These are phyloP conservation scores for Nothocercus nigrocapillus DNA, from an alignment of 2,113 vertebrate species.

Conservation along the genomic window DNA sequence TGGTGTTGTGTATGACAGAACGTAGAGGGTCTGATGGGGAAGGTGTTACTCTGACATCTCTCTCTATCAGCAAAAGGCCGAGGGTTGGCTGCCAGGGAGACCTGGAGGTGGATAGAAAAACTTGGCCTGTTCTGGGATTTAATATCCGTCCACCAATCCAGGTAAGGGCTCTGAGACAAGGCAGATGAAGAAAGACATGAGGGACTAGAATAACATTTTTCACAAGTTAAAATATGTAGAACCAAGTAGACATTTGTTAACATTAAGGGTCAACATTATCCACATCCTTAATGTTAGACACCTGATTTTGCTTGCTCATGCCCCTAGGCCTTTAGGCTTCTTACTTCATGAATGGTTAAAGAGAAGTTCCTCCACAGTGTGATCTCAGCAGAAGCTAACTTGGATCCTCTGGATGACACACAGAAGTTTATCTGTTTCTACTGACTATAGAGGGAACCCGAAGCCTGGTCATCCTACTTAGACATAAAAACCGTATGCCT, in stretches of 20 bases:
- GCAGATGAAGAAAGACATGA: not conserved
- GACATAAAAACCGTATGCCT: not conserved
- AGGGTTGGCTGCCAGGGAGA: not conserved
- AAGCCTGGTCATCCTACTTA: not conserved
- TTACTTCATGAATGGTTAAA: not conserved
- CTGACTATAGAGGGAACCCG: not conserved
- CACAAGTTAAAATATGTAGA: not conserved
- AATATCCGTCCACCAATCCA: not conserved
- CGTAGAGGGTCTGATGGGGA: rapidly evolving
- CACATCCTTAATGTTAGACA: not conserved
- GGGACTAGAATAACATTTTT: not conserved
- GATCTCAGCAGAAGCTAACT: not conserved
- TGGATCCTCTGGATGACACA: not conserved
- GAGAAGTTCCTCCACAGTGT: not conserved
- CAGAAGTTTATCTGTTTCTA: not conserved
- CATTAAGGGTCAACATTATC: not conserved
- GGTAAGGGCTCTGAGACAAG: not conserved
- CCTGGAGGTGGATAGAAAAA: not conserved
- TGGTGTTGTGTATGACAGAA: not conserved
- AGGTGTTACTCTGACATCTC: not conserved
- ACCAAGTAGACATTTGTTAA: not conserved
- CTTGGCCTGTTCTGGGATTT: not conserved
- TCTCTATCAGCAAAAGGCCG: not conserved
- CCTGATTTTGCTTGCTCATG: not conserved
- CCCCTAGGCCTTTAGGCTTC: no score